Percentiles rank a stretch among this genome's conserved stretches.
Conservation (phyloP, 2,113 vertebrate genomes). For the Aix galericulata region DNA sequence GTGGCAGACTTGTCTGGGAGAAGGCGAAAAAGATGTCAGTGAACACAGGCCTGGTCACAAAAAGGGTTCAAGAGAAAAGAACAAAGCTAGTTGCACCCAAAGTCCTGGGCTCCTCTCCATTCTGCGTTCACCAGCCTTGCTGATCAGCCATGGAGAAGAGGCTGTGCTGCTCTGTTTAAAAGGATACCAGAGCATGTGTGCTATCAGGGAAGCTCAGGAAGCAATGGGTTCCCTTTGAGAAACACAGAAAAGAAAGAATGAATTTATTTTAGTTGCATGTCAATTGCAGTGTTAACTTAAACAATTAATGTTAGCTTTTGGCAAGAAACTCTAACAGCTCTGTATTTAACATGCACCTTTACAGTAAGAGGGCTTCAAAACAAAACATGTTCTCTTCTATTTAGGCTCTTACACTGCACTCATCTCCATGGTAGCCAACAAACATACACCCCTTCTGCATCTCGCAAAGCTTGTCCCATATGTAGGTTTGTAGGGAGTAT, state of each 20-base stretch:
- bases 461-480: background rate
- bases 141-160: background rate
- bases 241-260: background rate
- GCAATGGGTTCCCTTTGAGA: background rate
- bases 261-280: background rate
- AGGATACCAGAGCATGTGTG: background rate
- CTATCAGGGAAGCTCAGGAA: background rate
- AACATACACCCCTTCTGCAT: background rate
- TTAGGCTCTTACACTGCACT: background rate
- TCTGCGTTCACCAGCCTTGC: background rate
- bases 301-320: constrained; percentile 52
- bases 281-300: constrained; percentile 46
- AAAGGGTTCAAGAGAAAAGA: background rate
- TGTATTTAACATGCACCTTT: constrained; percentile 2
- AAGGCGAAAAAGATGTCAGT: background rate
- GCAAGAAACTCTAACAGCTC: background rate
- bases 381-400: background rate
- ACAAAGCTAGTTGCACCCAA: background rate
- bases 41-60: background rate
- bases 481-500: background rate
- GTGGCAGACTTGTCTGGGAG: background rate
- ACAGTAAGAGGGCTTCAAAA: background rate
- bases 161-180: rapidly evolving
- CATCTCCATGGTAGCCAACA: background rate
- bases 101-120: background rate